Percentiles rank a stretch among this genome's conserved stretches.
These are phyloP conservation scores for Stichodactyla mertensii DNA, from an alignment of 64 coral and sea anemone species.

Conservation along the genomic window DNA sequence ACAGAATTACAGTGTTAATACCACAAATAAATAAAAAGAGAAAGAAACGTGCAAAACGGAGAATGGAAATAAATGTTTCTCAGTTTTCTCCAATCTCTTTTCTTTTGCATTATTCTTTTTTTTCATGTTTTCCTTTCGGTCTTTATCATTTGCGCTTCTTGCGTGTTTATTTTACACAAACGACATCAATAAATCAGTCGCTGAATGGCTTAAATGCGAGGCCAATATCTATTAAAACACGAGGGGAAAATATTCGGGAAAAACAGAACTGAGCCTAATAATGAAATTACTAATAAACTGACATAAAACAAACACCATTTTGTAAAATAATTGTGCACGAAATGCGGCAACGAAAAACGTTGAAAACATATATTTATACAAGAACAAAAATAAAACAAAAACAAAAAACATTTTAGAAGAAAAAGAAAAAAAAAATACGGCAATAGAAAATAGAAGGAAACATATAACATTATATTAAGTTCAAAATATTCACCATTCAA, in stretches of 20 bases:
- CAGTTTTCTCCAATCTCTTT: no score
- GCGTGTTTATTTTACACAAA: not conserved
- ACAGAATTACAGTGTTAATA: no score
- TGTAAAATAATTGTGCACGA: no score
- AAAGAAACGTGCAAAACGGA: no score
- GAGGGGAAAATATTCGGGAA: not conserved
- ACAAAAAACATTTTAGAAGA: not conserved
- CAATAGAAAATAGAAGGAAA: not conserved
- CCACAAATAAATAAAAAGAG: no score
- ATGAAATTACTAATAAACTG: not conserved
- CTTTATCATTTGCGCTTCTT: not conserved
- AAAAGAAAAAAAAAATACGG: not conserved
- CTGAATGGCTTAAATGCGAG: not conserved
- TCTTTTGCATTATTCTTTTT: not conserved
- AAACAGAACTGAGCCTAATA: not conserved
- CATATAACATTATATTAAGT: not conserved
- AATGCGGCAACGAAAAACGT: no score
- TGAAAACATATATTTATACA: no score
- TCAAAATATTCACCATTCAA: constrained; percentile 18
- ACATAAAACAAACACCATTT: not conserved
- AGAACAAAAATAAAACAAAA: no score
- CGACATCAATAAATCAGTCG: not conserved
- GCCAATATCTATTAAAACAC: not conserved
- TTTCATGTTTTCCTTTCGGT: not conserved
- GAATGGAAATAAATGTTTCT: no score